Base-by-base conservation (phyloP, 1,140 invertebrate genomes). In the Psix sp. region DNA sequence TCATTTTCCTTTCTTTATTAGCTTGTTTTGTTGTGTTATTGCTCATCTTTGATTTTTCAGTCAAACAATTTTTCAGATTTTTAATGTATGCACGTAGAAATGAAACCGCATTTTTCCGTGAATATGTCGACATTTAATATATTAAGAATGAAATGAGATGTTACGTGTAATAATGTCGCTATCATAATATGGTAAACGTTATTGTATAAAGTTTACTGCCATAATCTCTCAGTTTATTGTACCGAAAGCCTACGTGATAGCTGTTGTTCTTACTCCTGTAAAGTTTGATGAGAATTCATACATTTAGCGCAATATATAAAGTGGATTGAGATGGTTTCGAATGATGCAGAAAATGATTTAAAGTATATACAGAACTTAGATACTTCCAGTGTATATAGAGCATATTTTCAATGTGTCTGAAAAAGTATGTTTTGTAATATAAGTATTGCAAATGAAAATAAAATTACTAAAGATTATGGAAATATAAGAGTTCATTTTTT, bases 371-470 rank as follows among this genome's bases (percentile, higher is more conserved):
- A 83, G 82, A 82, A 82, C 77, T 59, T 82, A 82, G 79, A 42
- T 77, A 84, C 78, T 82, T 82, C 80, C 82, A 77, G 78, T 86
- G 84, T 87, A 87, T 80, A 87, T 86, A 87, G 79, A 85, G 67
- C 82, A 85, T 86, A 87, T 86, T 86, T 86, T 86, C 81, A 86
- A 85, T 86, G 84, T 85, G 81, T 86, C 83, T 83, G 80, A 68
- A 85, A 86, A 86, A 84, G 82, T 86, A 87, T 86, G 84, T 86
- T 87, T 87, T 87, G 85, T 87, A 87, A 87, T 86, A 86, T 86
- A 87, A 83, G 84, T 78, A 85, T 84, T 85, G 81, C 83, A 80
- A 83, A 83, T 79, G 74, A 83, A 78, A 84, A 84, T 83, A 85
- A 84, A 84, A 82, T 81, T 76, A 82, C 77, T 80, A 78, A 82